These are phyloP conservation scores for Hedya salicella DNA, from an alignment of 2,888 invertebrate genomes.

Conservation along the genomic window DNA sequence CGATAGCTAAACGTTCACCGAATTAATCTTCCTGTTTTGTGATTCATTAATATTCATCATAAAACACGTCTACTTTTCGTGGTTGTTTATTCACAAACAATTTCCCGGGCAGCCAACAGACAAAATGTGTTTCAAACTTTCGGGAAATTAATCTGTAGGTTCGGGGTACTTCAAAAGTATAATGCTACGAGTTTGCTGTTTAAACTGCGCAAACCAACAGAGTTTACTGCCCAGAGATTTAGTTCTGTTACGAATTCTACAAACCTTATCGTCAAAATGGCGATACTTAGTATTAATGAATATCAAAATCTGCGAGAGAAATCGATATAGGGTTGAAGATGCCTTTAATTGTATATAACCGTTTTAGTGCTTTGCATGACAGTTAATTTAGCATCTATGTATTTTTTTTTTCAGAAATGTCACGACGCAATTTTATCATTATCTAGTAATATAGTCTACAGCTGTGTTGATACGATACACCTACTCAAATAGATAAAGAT, in stretches of 20 bases:
- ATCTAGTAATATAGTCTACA: too few species aligned
- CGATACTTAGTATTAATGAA: too few species aligned
- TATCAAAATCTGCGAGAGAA: too few species aligned
- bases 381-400: too few species aligned
- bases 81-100: conserved; percentile 26
- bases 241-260: too few species aligned
- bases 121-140: conserved; percentile 23
- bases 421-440: too few species aligned
- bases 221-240: background rate
- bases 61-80: conserved; percentile 15
- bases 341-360: too few species aligned
- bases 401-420: too few species aligned
- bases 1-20: background rate
- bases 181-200: background rate
- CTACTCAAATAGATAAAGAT: too few species aligned
- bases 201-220: background rate
- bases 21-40: background rate
- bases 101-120: conserved; percentile 15
- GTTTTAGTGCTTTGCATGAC: too few species aligned
- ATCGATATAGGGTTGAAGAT: too few species aligned
- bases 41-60: conserved; percentile 26
- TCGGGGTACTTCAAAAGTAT: background rate
- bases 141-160: conserved; percentile 8
- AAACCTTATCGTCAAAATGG: background rate
- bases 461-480: too few species aligned